A percentile compares a stretch with the other conserved stretches of the same genome.
These are phyloP conservation scores for Premnoplex brunnescens DNA, from an alignment of 2,797 vertebrate species.

Conservation along the genomic window DNA sequence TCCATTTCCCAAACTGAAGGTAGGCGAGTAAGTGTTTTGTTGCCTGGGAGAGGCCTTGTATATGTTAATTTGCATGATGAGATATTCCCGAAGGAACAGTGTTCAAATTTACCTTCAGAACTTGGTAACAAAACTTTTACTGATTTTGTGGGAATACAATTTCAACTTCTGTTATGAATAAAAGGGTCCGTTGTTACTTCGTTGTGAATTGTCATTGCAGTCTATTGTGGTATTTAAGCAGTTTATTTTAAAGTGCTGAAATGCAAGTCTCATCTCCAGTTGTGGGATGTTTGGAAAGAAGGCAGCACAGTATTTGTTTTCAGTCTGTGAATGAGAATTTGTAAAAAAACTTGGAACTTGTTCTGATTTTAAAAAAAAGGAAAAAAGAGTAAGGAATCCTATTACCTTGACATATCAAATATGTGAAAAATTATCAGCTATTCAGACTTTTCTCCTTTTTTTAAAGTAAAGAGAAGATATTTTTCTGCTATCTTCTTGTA, in stretches of 20 bases:
- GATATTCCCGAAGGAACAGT: not conserved
- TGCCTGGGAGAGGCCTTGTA: not conserved
- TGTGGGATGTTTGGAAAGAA: not conserved
- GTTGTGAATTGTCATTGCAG: not conserved
- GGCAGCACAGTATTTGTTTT: not conserved
- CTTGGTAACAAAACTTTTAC: not conserved
- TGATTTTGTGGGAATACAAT: not conserved
- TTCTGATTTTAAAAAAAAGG: not conserved
- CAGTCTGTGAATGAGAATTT: not conserved
- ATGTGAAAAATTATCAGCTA: not conserved
- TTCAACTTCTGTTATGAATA: not conserved
- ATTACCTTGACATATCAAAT: not conserved
- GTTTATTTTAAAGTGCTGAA: not conserved
- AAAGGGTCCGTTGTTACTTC: not conserved
- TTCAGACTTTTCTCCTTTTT: not conserved
- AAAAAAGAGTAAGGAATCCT: not conserved
- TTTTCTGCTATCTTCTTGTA: not conserved
- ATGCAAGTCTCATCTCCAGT: not conserved
- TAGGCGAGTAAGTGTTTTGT: not conserved
- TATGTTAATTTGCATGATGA: not conserved
- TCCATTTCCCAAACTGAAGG: conserved; percentile 16
- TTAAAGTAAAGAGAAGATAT: not conserved
- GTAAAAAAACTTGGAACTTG: not conserved
- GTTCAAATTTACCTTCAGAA: not conserved
- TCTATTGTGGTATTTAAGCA: not conserved